These are phyloP conservation scores for Scaptomyza flava DNA, from an alignment of 2,888 invertebrate genomes.

Conservation along the genomic window DNA sequence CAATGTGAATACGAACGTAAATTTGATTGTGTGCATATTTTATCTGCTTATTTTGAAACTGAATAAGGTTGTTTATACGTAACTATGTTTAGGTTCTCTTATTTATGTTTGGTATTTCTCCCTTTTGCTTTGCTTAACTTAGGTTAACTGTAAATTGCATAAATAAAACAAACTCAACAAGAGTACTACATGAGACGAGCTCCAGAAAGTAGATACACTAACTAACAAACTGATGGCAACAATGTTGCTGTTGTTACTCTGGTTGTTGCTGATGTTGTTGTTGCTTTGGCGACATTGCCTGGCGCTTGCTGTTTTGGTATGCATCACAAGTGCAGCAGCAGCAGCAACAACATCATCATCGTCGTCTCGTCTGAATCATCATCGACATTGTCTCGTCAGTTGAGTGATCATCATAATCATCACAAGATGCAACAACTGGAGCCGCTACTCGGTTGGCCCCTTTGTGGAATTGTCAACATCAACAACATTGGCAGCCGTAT, in stretches of 20 bases:
- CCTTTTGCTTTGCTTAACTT: constrained; percentile 46
- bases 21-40: constrained; percentile 52
- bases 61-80: constrained; percentile 8
- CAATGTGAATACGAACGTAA: constrained; percentile 18
- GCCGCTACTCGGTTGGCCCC: constrained; percentile 41
- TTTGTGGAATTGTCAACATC: constrained; percentile 31
- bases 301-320: constrained; percentile 76
- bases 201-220: constrained; percentile 21
- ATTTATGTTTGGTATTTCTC: constrained; percentile 29
- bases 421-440: constrained; percentile 20
- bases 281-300: constrained; percentile 67
- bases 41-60: constrained; percentile 24
- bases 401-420: constrained; percentile 39
- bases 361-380: constrained; percentile 41
- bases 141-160: constrained; percentile 77
- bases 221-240: constrained; percentile 54
- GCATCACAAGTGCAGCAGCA: constrained; percentile 72
- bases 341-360: constrained; percentile 45
- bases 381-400: constrained; percentile 50
- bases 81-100: constrained; percentile 10
- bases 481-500: constrained; percentile 23
- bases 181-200: constrained; percentile 33
- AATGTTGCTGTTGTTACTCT: constrained; percentile 46
- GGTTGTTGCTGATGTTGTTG: constrained; percentile 22
- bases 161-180: constrained; percentile 70